Base-by-base conservation (phyloP, 2,113 vertebrate species). In the Garra rufa region DNA sequence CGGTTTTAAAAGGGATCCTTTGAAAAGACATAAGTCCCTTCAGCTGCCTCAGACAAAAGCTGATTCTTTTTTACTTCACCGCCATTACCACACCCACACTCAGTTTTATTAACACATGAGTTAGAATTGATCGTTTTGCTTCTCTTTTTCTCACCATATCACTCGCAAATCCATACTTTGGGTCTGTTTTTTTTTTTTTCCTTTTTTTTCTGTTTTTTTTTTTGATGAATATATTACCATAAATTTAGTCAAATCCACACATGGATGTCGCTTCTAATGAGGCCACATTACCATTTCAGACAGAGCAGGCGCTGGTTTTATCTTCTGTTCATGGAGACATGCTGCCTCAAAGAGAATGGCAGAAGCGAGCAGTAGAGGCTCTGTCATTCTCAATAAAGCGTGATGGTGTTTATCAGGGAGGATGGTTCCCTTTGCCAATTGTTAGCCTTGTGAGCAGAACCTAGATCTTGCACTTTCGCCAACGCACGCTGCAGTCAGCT, bases 271-370 rank as follows among this genome's bases (percentile, higher is more conserved):
- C 82, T 61, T 87, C 82, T 87, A 87, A 87, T 83, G 85, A 87
- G 81, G 50, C 75, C 61, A 61, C 82, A 87, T 87, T 87, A 87
- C 85, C 85, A 87, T 83, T 87, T 87, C 85, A 84, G 85, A 83
- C 81, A 83, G 81, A 84, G 76, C 52, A 76, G 76, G 34, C 76
- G 4, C 85, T 24, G 69, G 69, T 81, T 71, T 67, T 74, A 79
- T 83, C 85, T 83, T 83, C 67, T 75, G 67, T 75, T 80, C 82
- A 57, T 73, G 44, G 85, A 84, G 76, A 80, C 76, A 74, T 11
- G 82, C 82, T 65, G 82, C 28, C 74, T 81, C 85, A 87, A 87
- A 87, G 82, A 83, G 82, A 87, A 87, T 81, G 34, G 81, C 50
- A 86, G 75, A 86, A 84, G 63, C 34, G 48, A 55, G 75, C 55